Evolutionary conservation across 2,888 invertebrate species (phyloP), one percentile per base, ranked within the genome.

Genomic region (Drosophila fulvimacula): DNA sequence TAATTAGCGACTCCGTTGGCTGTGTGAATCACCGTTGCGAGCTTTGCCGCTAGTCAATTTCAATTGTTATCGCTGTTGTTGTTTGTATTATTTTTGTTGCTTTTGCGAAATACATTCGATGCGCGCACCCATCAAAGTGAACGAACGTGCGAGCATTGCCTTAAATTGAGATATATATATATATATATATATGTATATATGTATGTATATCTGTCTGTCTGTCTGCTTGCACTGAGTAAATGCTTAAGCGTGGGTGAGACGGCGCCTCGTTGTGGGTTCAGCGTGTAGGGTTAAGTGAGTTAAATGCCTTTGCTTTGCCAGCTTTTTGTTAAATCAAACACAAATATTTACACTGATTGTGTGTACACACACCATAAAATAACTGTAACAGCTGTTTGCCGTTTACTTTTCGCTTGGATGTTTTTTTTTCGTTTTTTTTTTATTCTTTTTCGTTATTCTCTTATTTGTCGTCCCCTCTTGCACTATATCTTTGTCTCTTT

Each of bases 371-470:
- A 30, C 30, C 9, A 30, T 30, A 10, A 30, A 30, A 52, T 39
- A 63, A 34, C 46, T 44, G 48, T 21, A 73, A 73, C 82, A 85
- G 82, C 83, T 88, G 82, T 86, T 88, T 66, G 46, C 36, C 27
- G 57, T 75, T 72, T 74, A 67, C 66, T 69, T 63, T 65, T 44
- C 39, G 58, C 56, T 21, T 38, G 24, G 15, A 34, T 53, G 21
- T 46, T 46, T 61, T n/a, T 58, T 48, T 42, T 42, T 21, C 19
- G 15, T 21, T 21, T 13, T 15, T 56, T 27, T 1, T 5, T 30
- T 30, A 10, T 5, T 24, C 24, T 24, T 42, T 57, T 34, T 10
- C 6, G 27, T 21, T n/a, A 24, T 39, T 38, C 15, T 49, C 34
- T 17, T 64, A 21, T 15, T 32, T 34, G 24, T 32, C 24, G n/a